Conservation (phyloP, 1,140 invertebrate species). For the Drosophila pallidifrons region DNA sequence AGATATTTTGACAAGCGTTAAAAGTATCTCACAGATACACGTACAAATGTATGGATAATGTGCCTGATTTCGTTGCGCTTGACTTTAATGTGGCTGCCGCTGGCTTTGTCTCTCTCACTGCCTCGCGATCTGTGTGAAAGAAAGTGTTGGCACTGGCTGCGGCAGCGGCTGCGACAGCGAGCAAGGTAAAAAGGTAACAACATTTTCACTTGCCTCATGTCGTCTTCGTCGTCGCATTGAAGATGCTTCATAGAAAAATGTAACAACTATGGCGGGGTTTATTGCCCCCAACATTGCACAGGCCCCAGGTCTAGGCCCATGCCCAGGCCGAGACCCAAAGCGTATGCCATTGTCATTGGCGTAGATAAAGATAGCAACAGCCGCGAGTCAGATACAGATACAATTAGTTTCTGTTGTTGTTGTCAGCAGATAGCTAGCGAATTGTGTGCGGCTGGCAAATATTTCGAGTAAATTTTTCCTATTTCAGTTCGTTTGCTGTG, state of each 20-base stretch:
- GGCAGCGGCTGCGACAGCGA: not conserved
- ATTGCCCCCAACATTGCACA: conserved; percentile 57
- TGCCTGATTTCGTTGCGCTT: conserved; percentile 21
- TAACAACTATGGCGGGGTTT: conserved; percentile 59
- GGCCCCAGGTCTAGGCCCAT: conserved; percentile 9
- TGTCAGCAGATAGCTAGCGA: conserved; percentile 31
- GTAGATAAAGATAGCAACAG: conserved; percentile 37
- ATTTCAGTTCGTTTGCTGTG: conserved; percentile 67
- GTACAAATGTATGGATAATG: conserved; percentile 20
- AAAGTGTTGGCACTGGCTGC: conserved; percentile 52
- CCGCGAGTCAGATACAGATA: conserved; percentile 37
- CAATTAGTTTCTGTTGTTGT: conserved; percentile 53
- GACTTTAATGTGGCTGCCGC: conserved; percentile 13
- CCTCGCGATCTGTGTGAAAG: conserved; percentile 51
- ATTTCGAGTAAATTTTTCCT: conserved; percentile 73
- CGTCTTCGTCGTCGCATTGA: conserved; percentile 48
- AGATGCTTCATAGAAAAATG: conserved; percentile 66
- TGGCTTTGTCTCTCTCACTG: not conserved
- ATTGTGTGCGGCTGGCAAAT: conserved; percentile 58
- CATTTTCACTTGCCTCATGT: conserved; percentile 76
- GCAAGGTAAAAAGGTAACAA: conserved; percentile 68
- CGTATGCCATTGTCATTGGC: conserved; percentile 74
- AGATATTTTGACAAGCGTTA: conserved; percentile 67
- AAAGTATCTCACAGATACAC: conserved; percentile 73
- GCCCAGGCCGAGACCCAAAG: conserved; percentile 28